These are phyloP conservation scores for Saccostrea echinata DNA, from an alignment of 1,140 invertebrate genomes.

Conservation along the genomic window DNA sequence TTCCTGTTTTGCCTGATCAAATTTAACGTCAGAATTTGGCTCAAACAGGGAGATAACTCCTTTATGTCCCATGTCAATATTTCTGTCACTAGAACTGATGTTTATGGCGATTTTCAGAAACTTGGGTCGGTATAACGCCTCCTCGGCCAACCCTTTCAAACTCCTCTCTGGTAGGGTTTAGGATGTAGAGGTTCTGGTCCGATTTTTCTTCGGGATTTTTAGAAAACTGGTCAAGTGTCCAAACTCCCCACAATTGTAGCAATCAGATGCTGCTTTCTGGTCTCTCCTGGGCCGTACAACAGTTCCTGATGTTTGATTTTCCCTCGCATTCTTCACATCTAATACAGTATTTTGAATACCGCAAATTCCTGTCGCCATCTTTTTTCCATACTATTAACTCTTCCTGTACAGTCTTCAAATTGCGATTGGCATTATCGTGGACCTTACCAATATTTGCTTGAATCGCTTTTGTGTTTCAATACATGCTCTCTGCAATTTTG, in stretches of 20 bases:
- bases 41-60: neutral
- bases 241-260: constrained; percentile 8
- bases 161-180: neutral
- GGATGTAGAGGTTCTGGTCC: neutral
- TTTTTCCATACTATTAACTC: neutral
- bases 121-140: too few relatives aligned
- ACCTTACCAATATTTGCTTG: neutral
- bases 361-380: neutral
- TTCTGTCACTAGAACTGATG: too few relatives aligned
- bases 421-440: neutral
- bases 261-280: neutral
- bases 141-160: neutral
- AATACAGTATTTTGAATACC: neutral
- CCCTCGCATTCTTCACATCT: neutral
- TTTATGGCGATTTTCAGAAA: too few relatives aligned
- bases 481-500: neutral
- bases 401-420: neutral
- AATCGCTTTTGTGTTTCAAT: neutral
- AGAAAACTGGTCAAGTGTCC: neutral
- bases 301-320: neutral
- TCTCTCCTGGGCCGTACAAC: neutral
- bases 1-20: neutral
- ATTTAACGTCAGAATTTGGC: neutral
- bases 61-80: neutral
- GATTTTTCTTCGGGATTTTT: neutral